Percentiles rank a stretch among this genome's conserved stretches.
Evolutionary conservation across 2,113 vertebrate genomes (phyloP).

Genomic region (Helogale parvula): DNA sequence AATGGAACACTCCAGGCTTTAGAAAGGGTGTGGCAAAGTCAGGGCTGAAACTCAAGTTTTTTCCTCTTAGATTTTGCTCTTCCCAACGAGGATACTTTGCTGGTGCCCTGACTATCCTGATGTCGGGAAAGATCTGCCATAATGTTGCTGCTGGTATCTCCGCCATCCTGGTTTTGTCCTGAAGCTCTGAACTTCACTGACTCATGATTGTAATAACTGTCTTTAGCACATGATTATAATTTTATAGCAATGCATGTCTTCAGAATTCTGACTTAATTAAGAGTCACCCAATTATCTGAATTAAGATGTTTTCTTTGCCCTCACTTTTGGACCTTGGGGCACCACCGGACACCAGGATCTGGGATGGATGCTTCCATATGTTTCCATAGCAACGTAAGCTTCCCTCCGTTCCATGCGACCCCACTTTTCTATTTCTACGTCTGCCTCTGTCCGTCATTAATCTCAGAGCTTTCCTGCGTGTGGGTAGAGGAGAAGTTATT

Average conservation of each 20-base stretch:
- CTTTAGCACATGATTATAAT: not conserved
- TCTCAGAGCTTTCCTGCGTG: not conserved
- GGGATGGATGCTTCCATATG: not conserved
- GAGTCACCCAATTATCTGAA: not conserved
- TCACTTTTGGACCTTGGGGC: not conserved
- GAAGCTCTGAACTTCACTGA: not conserved
- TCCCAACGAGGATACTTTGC: fast-evolving
- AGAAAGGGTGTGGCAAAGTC: not conserved
- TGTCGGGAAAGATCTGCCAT: fast-evolving
- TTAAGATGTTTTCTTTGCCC: not conserved
- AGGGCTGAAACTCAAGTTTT: no score
- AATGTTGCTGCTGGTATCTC: not conserved
- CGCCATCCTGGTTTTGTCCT: not conserved
- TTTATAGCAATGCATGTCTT: not conserved
- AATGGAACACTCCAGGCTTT: not conserved
- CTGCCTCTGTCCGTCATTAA: not conserved
- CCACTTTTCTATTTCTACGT: not conserved
- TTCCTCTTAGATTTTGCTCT: not conserved
- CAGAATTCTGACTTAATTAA: not conserved
- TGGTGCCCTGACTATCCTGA: fast-evolving
- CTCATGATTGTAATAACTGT: not conserved
- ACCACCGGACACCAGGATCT: not conserved
- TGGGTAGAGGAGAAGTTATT: not conserved
- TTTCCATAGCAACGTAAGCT: fast-evolving
- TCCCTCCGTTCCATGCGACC: no score